Evolutionary conservation across 2,797 vertebrate species (phyloP), one percentile per base, ranked within the genome.

Genomic region (Platyrinchus mystaceus): DNA sequence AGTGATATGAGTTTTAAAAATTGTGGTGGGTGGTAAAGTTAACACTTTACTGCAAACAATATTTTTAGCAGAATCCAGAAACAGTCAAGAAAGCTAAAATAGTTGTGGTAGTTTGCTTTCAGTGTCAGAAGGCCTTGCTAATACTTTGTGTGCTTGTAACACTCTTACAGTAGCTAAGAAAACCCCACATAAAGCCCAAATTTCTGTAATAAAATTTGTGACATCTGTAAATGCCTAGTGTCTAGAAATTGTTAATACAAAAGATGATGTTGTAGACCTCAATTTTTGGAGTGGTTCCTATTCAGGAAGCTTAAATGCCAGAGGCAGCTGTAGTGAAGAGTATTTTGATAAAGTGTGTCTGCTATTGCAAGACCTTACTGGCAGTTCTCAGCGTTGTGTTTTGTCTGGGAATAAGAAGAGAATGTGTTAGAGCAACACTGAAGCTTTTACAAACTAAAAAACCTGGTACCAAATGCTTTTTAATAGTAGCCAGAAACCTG

Each of bases 261-360:
- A 81, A 68, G 14, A 46, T 62, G 14, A n/a, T 87, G 21, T 32
- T 78, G n/a, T 44, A 85, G 64, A 49, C 18, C 26, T 34, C 2
- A 44, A 14, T 47, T 90, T 93, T 66, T 88, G 56, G 30, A 91
- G 13, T 21, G 50, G 9, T n/a, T 71, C 23, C 12, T 80, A 9
- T n/a, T 76, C 41, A 85, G 78, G 52, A 89, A 56, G 30, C 32
- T 59, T 74, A 53, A 87, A 70, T 80, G 14, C 50, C 59, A 30
- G 37, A 76, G 34, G 24, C 30, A 69, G 66, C 18, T 71, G 19
- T 58, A 49, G 26, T 76, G 62, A 94, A 36, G 14, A 22, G 4
- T 71, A 55, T 88, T 88, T 88, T 95, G 80, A 88, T 88, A 84
- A 94, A 93, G 28, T 62, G 12, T 68, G 27, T 76, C 66, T 93